These are phyloP conservation scores for Laothoe populi DNA, from an alignment of 2,888 invertebrate species.

Conservation along the genomic window DNA sequence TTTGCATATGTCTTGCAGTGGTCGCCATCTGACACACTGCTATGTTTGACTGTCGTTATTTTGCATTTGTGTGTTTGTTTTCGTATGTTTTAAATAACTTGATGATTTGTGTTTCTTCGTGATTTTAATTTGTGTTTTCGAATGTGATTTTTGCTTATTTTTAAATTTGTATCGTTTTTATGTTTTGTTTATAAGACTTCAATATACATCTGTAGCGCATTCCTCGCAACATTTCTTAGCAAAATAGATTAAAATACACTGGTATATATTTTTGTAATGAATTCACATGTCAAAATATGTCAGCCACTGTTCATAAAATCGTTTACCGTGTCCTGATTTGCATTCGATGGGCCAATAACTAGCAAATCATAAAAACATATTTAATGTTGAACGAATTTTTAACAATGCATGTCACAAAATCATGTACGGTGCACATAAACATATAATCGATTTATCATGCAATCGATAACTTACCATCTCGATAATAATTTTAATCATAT, in stretches of 20 bases:
- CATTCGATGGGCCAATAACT: not conserved
- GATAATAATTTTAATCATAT: not conserved
- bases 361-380: not conserved
- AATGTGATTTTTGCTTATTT: constrained; percentile 12
- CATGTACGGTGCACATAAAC: not conserved
- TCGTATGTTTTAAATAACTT: constrained; percentile 40
- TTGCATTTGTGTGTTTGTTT: constrained; percentile 45
- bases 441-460: constrained; percentile 2
- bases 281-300: constrained; percentile 6
- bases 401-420: constrained; percentile 20
- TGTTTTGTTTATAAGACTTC: not conserved
- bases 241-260: not conserved
- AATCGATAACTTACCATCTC: not conserved
- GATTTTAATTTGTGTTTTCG: not conserved
- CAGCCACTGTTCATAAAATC: not conserved
- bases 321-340: not conserved
- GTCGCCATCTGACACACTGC: constrained; percentile 24
- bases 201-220: not conserved
- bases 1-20: constrained; percentile 47
- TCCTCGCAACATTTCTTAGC: not conserved
- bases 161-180: constrained; percentile 1
- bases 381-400: not conserved
- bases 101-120: constrained; percentile 12
- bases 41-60: constrained; percentile 24
- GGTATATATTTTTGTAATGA: not conserved